A percentile compares a stretch with the other conserved stretches of the same genome.
Evolutionary conservation across 2,113 vertebrate genomes (phyloP).

Genomic region (Calyptomena viridis): DNA sequence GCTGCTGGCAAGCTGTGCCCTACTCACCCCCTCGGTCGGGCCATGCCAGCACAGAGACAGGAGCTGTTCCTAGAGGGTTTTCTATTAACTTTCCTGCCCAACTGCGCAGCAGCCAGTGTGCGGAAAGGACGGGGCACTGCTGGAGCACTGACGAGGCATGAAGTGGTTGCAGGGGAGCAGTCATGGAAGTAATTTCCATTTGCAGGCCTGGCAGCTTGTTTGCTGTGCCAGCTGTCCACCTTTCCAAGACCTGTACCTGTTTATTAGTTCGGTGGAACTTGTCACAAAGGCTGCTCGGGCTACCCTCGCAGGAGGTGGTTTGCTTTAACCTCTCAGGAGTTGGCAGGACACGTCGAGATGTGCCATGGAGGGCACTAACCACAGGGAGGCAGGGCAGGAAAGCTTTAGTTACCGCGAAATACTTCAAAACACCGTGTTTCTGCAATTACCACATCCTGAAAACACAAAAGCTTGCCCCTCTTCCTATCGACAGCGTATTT

Average conservation of each 20-base stretch:
- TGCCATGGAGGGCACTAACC: background rate
- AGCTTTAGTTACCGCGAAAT: background rate
- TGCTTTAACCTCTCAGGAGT: no score
- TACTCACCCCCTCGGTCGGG: fast-evolving
- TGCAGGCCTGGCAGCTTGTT: background rate
- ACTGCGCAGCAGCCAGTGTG: background rate
- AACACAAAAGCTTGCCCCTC: background rate
- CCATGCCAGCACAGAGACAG: background rate
- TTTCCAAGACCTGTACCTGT: background rate
- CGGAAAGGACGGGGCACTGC: background rate
- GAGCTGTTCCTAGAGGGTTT: background rate
- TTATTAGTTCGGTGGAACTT: background rate
- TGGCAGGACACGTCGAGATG: fast-evolving
- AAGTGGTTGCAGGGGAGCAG: background rate
- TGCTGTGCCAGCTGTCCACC: background rate
- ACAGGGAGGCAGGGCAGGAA: conserved; percentile 33
- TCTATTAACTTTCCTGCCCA: no score
- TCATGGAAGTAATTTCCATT: background rate
- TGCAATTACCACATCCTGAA: background rate
- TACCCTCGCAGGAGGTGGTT: background rate
- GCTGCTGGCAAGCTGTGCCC: background rate
- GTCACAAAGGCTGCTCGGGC: background rate
- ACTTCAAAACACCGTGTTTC: background rate
- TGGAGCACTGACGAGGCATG: background rate
- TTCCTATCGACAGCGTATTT: background rate